Evolutionary conservation across 2,888 invertebrate species (phyloP).

Genomic region (Xylocampa areola): DNA sequence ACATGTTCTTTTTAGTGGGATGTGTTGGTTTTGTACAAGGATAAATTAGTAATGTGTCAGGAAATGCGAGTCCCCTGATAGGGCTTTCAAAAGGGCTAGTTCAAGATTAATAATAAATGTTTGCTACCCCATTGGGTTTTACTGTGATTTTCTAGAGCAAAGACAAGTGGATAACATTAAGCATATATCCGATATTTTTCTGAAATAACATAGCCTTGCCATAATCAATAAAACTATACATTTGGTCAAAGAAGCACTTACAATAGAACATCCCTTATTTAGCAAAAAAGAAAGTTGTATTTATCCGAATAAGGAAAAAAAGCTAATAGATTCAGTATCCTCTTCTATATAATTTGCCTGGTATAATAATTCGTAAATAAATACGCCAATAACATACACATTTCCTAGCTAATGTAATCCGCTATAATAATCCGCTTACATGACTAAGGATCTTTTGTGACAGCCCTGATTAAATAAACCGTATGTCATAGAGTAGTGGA

Average conservation of each 20-base stretch:
- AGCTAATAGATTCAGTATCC: conserved; percentile 26
- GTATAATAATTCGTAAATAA: conserved; percentile 41
- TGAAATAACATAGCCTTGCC: not conserved
- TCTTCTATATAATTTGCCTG: conserved; percentile 30
- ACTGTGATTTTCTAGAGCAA: not conserved
- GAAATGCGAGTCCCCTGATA: conserved; percentile 4
- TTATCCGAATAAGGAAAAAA: conserved; percentile 41
- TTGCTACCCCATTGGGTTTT: too few relatives aligned
- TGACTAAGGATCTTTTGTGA: conserved; percentile 27
- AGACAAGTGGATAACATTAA: not conserved
- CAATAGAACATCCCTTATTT: conserved; percentile 17
- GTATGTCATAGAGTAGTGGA: conserved; percentile 19
- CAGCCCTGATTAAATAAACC: conserved; percentile 38
- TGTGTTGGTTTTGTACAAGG: conserved; percentile 27
- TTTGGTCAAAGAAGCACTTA: conserved; percentile 1
- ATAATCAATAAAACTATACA: not conserved
- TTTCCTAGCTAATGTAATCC: conserved; percentile 44
- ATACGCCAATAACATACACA: conserved; percentile 33
- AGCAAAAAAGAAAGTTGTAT: conserved; percentile 17
- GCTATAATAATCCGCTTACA: conserved; percentile 47
- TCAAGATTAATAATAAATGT: too few relatives aligned
- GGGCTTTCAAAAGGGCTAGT: not conserved
- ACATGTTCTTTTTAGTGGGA: conserved; percentile 30
- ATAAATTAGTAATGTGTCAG: conserved; percentile 16
- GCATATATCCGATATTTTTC: too few relatives aligned